phyloP scores from a whole-genome alignment of 1,140 invertebrate genomes.

The Drosophila lini region DNA sequence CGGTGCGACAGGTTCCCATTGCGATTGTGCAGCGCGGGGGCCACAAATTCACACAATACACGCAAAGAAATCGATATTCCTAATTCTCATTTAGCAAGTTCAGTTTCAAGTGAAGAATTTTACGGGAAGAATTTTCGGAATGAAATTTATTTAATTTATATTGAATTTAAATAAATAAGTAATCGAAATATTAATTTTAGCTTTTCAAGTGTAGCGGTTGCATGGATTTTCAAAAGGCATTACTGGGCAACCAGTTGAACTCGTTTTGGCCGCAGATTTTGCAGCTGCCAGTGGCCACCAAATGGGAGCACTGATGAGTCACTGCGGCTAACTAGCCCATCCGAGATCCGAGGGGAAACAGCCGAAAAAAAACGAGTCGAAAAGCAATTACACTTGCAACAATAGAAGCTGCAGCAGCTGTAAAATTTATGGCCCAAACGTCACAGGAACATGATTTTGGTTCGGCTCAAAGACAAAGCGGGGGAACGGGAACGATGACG shows the following conservation, averaged over 20 bases:
- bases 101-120: background rate
- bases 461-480: slow-evolving; percentile 4
- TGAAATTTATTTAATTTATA: background rate
- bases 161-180: background rate
- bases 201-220: slow-evolving; percentile 33
- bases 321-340: slow-evolving; percentile 52
- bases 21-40: slow-evolving; percentile 56
- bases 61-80: background rate
- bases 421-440: slow-evolving; percentile 75
- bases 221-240: slow-evolving; percentile 67
- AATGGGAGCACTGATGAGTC: slow-evolving; percentile 63
- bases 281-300: slow-evolving; percentile 61
- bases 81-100: background rate
- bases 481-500: background rate
- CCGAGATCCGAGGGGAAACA: slow-evolving; percentile 39
- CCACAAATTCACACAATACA: slow-evolving; percentile 12
- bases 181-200: background rate
- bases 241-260: slow-evolving; percentile 71
- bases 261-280: slow-evolving; percentile 64
- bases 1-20: slow-evolving; percentile 68
- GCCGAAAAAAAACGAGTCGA: slow-evolving; percentile 18
- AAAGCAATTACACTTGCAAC: slow-evolving; percentile 76
- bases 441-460: slow-evolving; percentile 72
- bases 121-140: background rate
- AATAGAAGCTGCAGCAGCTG: slow-evolving; percentile 76